These are phyloP conservation scores for Mythimna impura DNA, from an alignment of 2,888 invertebrate species.

Conservation along the genomic window DNA sequence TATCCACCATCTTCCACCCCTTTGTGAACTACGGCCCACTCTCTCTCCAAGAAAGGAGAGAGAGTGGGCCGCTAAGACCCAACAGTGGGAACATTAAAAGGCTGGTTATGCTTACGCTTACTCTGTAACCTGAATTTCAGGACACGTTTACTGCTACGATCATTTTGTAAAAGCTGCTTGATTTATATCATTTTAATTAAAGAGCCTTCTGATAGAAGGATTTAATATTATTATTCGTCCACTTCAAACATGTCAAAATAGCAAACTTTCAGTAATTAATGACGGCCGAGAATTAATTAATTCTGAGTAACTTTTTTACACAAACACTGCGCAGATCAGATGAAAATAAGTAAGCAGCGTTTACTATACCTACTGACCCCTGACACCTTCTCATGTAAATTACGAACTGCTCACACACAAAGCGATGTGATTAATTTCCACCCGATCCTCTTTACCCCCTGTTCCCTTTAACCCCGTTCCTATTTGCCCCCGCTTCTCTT, in stretches of 20 bases:
- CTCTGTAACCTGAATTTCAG: neutral
- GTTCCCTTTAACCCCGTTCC: neutral
- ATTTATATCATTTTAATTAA: neutral
- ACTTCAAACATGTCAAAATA: constrained; percentile 30
- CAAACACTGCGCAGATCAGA: constrained; percentile 1
- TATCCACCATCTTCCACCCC: too few relatives aligned
- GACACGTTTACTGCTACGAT: neutral
- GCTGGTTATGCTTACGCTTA: too few relatives aligned
- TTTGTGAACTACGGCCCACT: too few relatives aligned
- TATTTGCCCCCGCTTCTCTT: neutral
- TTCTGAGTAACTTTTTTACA: constrained; percentile 17
- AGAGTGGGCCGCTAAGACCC: too few relatives aligned
- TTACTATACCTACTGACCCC: constrained; percentile 65
- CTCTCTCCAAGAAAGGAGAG: too few relatives aligned
- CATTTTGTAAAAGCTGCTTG: neutral
- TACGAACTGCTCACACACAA: constrained; percentile 56
- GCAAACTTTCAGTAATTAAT: constrained; percentile 46
- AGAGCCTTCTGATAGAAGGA: neutral
- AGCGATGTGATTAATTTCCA: constrained; percentile 61
- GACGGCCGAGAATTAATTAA: constrained; percentile 27
- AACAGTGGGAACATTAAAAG: too few relatives aligned
- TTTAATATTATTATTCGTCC: constrained; percentile 4
- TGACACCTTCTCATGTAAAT: constrained; percentile 70
- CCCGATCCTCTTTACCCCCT: neutral
- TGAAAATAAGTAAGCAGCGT: constrained; percentile 36